Base-by-base conservation (phyloP, 1,140 invertebrate genomes). In the Apis florea region DNA sequence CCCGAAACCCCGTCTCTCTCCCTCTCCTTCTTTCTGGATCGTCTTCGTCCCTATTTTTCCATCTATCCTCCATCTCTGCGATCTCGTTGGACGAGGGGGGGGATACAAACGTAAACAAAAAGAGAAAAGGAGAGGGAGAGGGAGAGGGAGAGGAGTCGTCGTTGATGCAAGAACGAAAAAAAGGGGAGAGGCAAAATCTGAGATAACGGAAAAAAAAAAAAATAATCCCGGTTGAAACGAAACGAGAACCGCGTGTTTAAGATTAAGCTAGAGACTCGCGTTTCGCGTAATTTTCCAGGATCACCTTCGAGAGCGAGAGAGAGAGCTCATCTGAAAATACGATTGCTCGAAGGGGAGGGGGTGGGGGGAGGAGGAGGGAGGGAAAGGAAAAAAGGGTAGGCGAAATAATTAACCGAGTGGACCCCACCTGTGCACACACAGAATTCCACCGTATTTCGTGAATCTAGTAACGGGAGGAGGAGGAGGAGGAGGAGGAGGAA, bases 141-240 rank as follows among this genome's bases (percentile, higher is more conserved):
- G n/a, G n/a, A n/a, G n/a, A n/a, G n/a, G n/a, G n/a, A n/a, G n/a
- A n/a, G n/a, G n/a, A n/a, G n/a, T n/a, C n/a, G n/a, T n/a, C n/a
- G n/a, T n/a, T n/a, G n/a, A n/a, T n/a, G n/a, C n/a, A n/a, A n/a
- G n/a, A n/a, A n/a, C n/a, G n/a, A n/a, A n/a, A n/a, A n/a, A n/a
- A n/a, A n/a, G n/a, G n/a, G n/a, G n/a, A n/a, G n/a, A n/a, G n/a
- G n/a, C n/a, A n/a, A n/a, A n/a, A n/a, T n/a, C n/a, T n/a, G n/a
- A n/a, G n/a, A n/a, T n/a, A n/a, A n/a, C n/a, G n/a, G n/a, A n/a
- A n/a, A n/a, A n/a, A n/a, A n/a, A n/a, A n/a, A n/a, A n/a, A n/a
- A n/a, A n/a, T n/a, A n/a, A n/a, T 31, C 26, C 91, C 90, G 81
- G 85, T 83, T 86, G 83, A 91, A 91, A 90, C 90, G 88, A 90